phyloP scores from a whole-genome alignment of 2,888 invertebrate species.

The Desoria tigrina region DNA sequence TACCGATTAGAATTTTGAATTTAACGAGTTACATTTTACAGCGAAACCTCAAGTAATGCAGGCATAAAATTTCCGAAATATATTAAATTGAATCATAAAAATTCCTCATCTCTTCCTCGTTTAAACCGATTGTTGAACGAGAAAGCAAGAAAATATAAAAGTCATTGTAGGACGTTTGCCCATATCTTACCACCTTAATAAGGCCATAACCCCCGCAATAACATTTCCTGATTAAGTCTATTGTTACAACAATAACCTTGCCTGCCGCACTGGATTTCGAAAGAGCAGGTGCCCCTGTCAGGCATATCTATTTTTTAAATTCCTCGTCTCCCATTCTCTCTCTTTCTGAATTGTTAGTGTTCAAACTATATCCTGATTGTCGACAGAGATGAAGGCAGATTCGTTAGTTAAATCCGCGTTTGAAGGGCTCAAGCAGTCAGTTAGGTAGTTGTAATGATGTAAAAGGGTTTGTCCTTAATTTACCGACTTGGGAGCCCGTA shows the following conservation, averaged over 20 bases:
- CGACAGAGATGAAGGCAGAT: background rate
- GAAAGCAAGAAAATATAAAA: no score
- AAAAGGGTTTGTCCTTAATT: constrained; percentile 10
- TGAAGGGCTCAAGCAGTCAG: background rate
- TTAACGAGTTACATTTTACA: no score
- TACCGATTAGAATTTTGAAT: no score
- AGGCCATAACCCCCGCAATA: background rate
- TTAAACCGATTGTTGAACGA: no score
- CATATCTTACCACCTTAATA: no score
- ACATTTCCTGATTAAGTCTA: constrained; percentile 14
- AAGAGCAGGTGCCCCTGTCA: constrained; percentile 5
- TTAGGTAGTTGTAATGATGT: background rate
- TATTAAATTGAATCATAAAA: background rate
- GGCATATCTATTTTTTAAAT: background rate
- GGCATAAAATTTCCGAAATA: no score
- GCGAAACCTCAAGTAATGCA: no score
- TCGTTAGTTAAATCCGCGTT: background rate
- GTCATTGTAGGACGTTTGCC: no score
- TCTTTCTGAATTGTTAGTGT: background rate
- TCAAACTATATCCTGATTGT: background rate
- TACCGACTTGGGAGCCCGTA: background rate
- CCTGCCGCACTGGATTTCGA: background rate
- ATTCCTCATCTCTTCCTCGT: background rate
- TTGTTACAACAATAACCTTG: constrained; percentile 6
- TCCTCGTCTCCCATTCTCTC: constrained; percentile 3